Base-by-base conservation (phyloP, 2,888 invertebrate genomes). In the Drosophila falleni region DNA sequence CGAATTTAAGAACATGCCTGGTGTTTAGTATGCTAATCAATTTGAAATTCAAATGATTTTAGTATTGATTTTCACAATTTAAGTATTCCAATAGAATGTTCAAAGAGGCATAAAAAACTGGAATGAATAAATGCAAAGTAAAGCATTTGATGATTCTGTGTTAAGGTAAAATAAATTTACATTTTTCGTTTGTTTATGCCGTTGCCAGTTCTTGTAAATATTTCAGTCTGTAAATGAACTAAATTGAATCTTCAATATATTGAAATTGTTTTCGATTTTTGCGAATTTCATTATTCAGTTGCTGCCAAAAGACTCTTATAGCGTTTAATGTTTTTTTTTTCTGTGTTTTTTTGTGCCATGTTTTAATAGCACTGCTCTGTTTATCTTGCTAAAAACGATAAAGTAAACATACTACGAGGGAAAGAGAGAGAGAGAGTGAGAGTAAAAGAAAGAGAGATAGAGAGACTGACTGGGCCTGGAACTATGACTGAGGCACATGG, bases 371-470 rank as follows among this genome's bases (percentile, higher is more conserved):
- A 51, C 39, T 60, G 71, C 65, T 53, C 33, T 61, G 75, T 86
- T 86, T 89, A 86, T 89, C 86, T 88, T 71, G 81, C 72, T 85
- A 85, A 89, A 79, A 88, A 80, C 67, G 71, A 60, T 80, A 74
- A 88, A 64, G 83, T 87, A 87, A 89, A 87, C 89, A 81, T 35
- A 74, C 47, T 44, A 44, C 8, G 23, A 42, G 16, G 19, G 44
- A 9, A 33, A 46, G 26, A 61, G n/a, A 55, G 29, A 46, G n/a
- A 58, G 16, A 60, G 19, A 65, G 44, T 53, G 10, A 49, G 35
- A 54, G 26, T 56, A 33, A 49, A 33, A 58, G 23, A 44, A 15
- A 44, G 13, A 29, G 41, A 41, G 16, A n/a, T 39, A 33, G 54
- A 53, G 33, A 19, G 50, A 13, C 33, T 44, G 47, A 62, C 51